These are phyloP conservation scores for Aleiodes sp. DNA, from an alignment of 1,140 invertebrate genomes.

Conservation along the genomic window DNA sequence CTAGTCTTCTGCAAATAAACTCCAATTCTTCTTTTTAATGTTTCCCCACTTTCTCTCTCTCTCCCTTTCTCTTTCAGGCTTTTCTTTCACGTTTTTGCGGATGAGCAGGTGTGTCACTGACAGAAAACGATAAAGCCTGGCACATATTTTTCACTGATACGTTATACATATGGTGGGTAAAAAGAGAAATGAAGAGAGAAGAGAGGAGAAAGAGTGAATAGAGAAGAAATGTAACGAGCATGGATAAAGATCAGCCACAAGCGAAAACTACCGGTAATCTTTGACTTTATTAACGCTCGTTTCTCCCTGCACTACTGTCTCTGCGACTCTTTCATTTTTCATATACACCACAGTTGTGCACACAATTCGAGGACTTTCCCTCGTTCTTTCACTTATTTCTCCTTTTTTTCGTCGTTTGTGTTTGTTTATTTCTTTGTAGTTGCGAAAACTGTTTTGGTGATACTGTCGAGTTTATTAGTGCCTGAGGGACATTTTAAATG, in stretches of 20 bases:
- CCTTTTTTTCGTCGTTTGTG: not conserved
- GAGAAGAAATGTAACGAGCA: conserved; percentile 5
- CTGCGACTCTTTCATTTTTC: not conserved
- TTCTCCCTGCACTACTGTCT: not conserved
- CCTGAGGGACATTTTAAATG: conserved; percentile 16
- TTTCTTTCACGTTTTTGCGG: not conserved
- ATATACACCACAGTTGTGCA: not conserved
- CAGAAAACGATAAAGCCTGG: conserved; percentile 31
- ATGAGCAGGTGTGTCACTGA: conserved; percentile 27
- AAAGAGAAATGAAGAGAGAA: not conserved
- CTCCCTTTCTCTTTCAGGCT: not conserved
- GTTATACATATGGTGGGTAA: not conserved
- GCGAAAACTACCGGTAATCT: conserved; percentile 22
- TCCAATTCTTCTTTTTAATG: no score
- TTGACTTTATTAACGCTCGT: conserved; percentile 26
- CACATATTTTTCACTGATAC: conserved; percentile 27
- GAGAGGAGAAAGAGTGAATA: not conserved
- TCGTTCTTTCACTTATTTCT: not conserved
- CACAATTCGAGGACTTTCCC: not conserved
- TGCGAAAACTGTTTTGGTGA: not conserved
- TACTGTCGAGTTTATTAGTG: conserved; percentile 21
- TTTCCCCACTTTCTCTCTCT: conserved; percentile 8
- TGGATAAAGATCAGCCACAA: not conserved
- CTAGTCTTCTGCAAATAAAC: conserved; percentile 17
- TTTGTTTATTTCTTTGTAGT: conserved; percentile 2